Conservation (phyloP, 1,140 invertebrate genomes). For the Ceratosolen fusciceps region DNA sequence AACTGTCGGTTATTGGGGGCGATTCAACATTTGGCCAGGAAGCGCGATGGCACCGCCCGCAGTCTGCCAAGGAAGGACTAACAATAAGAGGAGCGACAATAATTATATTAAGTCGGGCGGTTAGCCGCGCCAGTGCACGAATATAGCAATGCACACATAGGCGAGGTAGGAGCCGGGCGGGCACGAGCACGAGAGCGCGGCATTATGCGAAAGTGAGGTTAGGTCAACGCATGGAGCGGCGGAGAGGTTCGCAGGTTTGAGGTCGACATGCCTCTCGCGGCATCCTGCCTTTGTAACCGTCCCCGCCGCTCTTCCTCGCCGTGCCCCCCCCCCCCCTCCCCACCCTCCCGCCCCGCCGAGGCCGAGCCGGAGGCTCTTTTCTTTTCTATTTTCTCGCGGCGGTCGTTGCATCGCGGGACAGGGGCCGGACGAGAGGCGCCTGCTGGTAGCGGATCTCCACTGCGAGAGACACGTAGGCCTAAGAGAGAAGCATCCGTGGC, state of each 20-base stretch:
- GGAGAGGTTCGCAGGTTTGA: constrained; percentile 52
- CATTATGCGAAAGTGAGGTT: constrained; percentile 26
- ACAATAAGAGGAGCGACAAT: constrained; percentile 44
- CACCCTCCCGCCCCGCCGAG: background rate
- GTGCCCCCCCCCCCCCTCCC: constrained; percentile 25
- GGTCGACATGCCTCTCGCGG: constrained; percentile 52
- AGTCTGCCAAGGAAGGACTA: background rate
- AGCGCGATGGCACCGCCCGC: constrained; percentile 1
- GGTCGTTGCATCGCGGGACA: constrained; percentile 36
- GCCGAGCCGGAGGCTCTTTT: constrained; percentile 36
- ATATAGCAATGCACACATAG: too few relatives aligned
- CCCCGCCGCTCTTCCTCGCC: constrained; percentile 39
- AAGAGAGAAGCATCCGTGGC: background rate
- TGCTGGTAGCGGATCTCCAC: background rate
- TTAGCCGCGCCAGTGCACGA: too few relatives aligned
- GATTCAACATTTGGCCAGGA: constrained; percentile 45
- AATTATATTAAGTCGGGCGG: constrained; percentile 16
- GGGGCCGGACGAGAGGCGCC: constrained; percentile 14
- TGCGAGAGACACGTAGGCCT: background rate
- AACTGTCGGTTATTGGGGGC: background rate
- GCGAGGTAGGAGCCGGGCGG: too few relatives aligned
- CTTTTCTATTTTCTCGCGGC: constrained; percentile 34
- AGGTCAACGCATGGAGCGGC: constrained; percentile 30
- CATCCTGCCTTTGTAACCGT: constrained; percentile 62
- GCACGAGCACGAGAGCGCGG: background rate